phyloP scores from a whole-genome alignment of 2,888 invertebrate species.

The Calameuta filiformis region DNA sequence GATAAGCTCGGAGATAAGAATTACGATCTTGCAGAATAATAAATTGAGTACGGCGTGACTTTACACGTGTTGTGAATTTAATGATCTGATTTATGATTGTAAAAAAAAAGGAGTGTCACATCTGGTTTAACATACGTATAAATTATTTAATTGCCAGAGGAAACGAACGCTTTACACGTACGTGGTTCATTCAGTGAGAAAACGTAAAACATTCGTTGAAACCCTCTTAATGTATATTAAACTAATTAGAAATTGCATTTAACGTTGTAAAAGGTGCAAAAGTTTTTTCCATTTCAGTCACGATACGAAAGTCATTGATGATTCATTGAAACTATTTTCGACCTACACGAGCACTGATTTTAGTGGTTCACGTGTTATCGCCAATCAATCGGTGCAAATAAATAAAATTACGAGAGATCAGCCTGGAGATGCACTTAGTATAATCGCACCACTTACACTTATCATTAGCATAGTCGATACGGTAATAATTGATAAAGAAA shows the following conservation, averaged over 20 bases:
- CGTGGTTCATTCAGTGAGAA: neutral
- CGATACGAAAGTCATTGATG: neutral
- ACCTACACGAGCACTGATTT: neutral
- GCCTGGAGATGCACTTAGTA: neutral
- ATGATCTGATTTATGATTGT: neutral
- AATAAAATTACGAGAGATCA: neutral
- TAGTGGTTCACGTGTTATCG: neutral
- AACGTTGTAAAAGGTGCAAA: neutral
- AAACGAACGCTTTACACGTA: neutral
- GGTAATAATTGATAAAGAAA: neutral
- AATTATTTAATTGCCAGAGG: neutral
- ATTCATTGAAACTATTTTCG: neutral
- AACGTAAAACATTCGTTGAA: neutral
- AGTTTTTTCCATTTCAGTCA: neutral
- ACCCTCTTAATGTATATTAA: neutral
- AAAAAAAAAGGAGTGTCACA: neutral
- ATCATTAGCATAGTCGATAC: neutral
- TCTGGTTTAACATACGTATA: neutral
- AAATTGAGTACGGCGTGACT: neutral
- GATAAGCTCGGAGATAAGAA: neutral
- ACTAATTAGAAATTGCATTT: neutral
- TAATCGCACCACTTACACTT: neutral
- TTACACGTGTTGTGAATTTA: neutral
- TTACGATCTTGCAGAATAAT: neutral
- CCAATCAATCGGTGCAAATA: neutral